Evolutionary conservation across 2,888 invertebrate genomes (phyloP), one percentile per base, ranked within the genome.

Genomic region (Coenonympha glycerion): DNA sequence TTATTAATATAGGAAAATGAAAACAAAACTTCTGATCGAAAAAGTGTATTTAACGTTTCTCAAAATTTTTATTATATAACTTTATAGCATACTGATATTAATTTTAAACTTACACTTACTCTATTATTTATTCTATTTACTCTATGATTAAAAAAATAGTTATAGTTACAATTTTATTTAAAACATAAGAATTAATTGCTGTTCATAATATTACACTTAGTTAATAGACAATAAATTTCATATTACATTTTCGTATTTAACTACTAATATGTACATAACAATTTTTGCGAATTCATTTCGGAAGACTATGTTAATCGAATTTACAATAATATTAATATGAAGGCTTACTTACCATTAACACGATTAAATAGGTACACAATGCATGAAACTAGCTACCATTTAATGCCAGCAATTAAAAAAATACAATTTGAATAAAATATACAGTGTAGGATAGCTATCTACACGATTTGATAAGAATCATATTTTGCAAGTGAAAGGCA

Each of bases 131-230:
- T 36, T 19, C 30, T 47, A 69, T 64, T 59, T 68, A 70, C 63
- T 63, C 68, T 78, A 78, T 61, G 74, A 77, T 85, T 84, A 86
- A 71, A 84, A 85, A 86, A 84, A 83, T 84, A 85, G 68, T 71
- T 59, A 46, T 44, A 53, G 34, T 49, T 56, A 50, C 42, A 48
- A 46, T 52, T 44, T 47, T 8, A 41, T 42, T 31, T 47, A 47
- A 42, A 48, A 28, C 8, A 46, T 21, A 28, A 26, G 19, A 36
- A 34, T 28, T 19, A 34, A 44, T 37, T 34, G 5, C 42, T 45
- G 30, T 45, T 46, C 26, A 36, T 16, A 39, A 22, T 36, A 26
- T 45, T 45, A 26, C 52, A 33, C 8, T 33, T 31, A 15, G 28
- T 56, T 69, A 44, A 36, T 4, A 47, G 31, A 36, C 28, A 36